phyloP scores from a whole-genome alignment of 1,140 invertebrate genomes.

The Heliconius congener region DNA sequence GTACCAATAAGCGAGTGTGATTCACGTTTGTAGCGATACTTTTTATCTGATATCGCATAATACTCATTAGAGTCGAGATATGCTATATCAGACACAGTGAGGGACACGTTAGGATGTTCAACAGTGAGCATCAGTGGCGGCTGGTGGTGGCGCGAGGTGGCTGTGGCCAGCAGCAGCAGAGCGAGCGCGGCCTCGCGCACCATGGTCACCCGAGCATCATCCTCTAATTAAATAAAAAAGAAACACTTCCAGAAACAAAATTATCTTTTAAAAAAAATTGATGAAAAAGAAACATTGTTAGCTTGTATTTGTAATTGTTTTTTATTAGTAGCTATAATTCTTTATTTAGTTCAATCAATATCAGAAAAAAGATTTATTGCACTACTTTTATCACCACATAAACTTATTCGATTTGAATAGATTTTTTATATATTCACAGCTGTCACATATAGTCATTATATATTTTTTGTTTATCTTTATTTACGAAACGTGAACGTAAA shows the following conservation, averaged over 20 bases:
- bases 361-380: background rate
- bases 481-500: background rate
- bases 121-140: background rate
- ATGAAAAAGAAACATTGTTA: background rate
- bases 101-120: conserved; percentile 13
- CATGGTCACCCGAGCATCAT: conserved; percentile 32
- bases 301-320: background rate
- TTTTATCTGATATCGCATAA: conserved; percentile 20
- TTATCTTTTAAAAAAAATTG: background rate
- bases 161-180: conserved; percentile 32
- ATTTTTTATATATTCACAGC: background rate
- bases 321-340: background rate
- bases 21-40: conserved; percentile 43
- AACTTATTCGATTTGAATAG: background rate
- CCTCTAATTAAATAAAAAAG: conserved; percentile 10
- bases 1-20: conserved; percentile 60
- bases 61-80: conserved; percentile 27
- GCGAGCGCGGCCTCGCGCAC: conserved; percentile 27
- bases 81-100: conserved; percentile 13
- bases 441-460: background rate
- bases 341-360: background rate
- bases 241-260: background rate
- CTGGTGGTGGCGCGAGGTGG: conserved; percentile 11
- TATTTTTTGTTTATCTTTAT: background rate
- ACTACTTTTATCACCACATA: background rate